Conservation (phyloP, 2,797 vertebrate genomes). For the Lacerta viridis region DNA sequence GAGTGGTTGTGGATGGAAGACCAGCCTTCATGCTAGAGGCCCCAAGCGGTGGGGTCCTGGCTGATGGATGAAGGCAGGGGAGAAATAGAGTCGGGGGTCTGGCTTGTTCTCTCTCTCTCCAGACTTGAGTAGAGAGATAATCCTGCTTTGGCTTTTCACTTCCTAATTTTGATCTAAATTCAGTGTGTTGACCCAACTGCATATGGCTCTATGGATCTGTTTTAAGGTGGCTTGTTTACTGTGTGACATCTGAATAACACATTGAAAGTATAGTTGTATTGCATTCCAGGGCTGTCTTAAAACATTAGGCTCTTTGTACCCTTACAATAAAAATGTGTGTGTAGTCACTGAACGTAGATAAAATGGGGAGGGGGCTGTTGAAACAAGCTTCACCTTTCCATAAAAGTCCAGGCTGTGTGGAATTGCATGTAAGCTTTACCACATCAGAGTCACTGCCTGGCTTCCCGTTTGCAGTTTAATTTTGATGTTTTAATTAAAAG, state of each 20-base stretch:
- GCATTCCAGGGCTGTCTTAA: slow-evolving; percentile 59
- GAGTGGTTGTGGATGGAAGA: no score
- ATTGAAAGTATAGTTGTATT: slow-evolving; percentile 64
- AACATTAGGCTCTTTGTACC: slow-evolving; percentile 16
- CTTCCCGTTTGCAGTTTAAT: slow-evolving; percentile 14
- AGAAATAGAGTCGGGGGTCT: background rate
- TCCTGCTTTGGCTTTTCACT: slow-evolving; percentile 54
- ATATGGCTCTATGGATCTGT: slow-evolving; percentile 71
- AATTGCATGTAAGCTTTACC: background rate
- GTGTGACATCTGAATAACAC: slow-evolving; percentile 73
- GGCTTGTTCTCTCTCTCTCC: background rate
- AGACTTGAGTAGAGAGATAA: slow-evolving; percentile 47
- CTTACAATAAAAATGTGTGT: background rate
- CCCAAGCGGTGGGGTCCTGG: accelerated
- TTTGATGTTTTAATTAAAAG: background rate
- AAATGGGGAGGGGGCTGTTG: background rate
- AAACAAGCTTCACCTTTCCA: background rate
- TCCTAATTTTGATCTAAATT: slow-evolving; percentile 67
- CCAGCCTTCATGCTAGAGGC: accelerated
- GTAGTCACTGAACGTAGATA: no score
- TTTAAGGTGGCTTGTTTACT: slow-evolving; percentile 77
- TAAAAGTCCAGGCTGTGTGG: slow-evolving; percentile 2
- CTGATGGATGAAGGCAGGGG: no score
- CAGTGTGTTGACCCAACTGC: slow-evolving; percentile 65
- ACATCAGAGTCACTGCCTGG: slow-evolving; percentile 2